A percentile compares a stretch with the other conserved stretches of the same genome.
Evolutionary conservation across 2,113 vertebrate species (phyloP).

Genomic region (Nothocercus julius): DNA sequence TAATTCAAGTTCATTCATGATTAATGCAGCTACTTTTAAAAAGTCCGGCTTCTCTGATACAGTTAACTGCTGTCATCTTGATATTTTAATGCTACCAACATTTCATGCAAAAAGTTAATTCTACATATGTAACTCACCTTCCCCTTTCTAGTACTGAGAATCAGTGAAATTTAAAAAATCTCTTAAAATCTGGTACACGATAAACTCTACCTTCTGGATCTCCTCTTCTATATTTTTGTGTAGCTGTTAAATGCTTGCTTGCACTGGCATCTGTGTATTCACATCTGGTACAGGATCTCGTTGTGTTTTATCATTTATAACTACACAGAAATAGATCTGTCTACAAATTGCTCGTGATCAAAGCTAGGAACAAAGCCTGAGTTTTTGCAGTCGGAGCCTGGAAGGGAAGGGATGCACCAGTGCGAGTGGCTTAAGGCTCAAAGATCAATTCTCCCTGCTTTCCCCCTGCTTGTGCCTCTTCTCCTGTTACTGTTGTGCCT

Average conservation of each 20-base stretch:
- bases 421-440: not conserved
- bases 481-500: not conserved
- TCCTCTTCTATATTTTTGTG: not conserved
- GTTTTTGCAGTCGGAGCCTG: fast-evolving
- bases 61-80: not conserved
- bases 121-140: not conserved
- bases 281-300: not conserved
- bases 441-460: not conserved
- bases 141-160: not conserved
- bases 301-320: not conserved
- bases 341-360: not conserved
- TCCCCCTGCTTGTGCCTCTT: not conserved
- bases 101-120: not conserved
- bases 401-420: not conserved
- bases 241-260: not conserved
- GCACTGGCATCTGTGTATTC: not conserved
- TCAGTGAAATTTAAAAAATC: not conserved
- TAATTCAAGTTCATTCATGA: slow-evolving; percentile 35
- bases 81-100: not conserved
- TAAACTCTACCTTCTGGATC: not conserved
- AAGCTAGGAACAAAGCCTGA: not conserved
- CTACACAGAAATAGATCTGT: not conserved
- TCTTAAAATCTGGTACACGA: not conserved
- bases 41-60: not conserved
- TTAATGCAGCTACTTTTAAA: slow-evolving; percentile 14